Percentiles rank a stretch among this genome's conserved stretches.
Conservation (phyloP, 2,797 vertebrate species). For the Characodon lateralis region DNA sequence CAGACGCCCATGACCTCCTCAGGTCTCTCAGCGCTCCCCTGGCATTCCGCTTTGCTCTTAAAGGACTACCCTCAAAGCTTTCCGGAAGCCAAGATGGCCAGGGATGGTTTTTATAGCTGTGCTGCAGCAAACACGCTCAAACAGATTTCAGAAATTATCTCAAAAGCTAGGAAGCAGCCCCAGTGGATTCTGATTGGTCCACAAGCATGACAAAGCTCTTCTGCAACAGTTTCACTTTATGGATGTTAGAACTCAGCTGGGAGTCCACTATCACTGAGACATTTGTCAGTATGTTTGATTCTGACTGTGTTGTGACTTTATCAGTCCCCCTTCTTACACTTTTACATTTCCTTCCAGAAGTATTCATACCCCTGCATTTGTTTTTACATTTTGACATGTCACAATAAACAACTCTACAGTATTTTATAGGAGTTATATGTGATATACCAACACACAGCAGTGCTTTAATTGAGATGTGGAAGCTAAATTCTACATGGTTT, state of each 20-base stretch:
- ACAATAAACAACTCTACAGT: neutral
- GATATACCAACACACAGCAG: neutral
- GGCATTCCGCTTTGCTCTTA: conserved; percentile 84
- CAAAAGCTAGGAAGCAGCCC: neutral
- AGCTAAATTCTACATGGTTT: neutral
- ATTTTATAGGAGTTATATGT: neutral
- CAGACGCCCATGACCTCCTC: conserved; percentile 92
- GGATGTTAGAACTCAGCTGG: neutral
- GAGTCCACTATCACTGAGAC: neutral
- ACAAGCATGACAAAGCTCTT: conserved; percentile 9
- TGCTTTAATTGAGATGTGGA: neutral
- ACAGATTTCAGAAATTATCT: neutral
- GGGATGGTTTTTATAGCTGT: conserved; percentile 10
- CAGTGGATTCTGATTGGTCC: conserved; percentile 3
- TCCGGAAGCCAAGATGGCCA: conserved; percentile 42
- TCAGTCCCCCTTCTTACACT: neutral
- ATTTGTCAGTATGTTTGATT: conserved; percentile 4
- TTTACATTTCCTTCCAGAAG: neutral
- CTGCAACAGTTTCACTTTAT: conserved; percentile 4
- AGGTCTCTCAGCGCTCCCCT: conserved; percentile 83
- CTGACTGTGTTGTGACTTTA: neutral
- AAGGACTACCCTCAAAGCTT: conserved; percentile 67
- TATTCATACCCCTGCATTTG: neutral
- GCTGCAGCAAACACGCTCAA: conserved; percentile 15
- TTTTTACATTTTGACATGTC: neutral